Base-by-base conservation (phyloP, 2,888 invertebrate species). In the Peribatodes rhomboidaria region DNA sequence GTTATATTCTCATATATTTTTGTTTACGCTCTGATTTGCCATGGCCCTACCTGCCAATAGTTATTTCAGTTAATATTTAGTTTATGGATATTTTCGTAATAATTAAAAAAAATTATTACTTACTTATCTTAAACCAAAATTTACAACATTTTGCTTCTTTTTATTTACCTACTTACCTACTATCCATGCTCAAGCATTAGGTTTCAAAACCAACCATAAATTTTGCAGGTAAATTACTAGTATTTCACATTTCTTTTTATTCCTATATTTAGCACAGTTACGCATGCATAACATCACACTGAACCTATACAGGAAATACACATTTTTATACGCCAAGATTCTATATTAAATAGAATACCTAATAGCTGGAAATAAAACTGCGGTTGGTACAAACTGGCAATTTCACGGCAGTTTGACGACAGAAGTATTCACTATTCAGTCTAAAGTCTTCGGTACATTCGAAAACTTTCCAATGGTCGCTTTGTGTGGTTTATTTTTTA, bases 401-500 rank as follows among this genome's bases (percentile, higher is more conserved):
- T 87, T 89, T 84, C 81, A 87, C 84, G 86, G 86, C 86, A 87
- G 79, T 86, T 86, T 82, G 80, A 80, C 77, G 77, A 70, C 72
- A 80, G 79, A 69, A 76, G 8, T 13, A 22, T 44, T 44, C 20
- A n/a, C n/a, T n/a, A n/a, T 42, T n/a, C 14, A 0, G n/a, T 39
- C n/a, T 18, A 78, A 47, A 47, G 10, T 50, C 75, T 7, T 4
- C 72, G 73, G 77, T 74, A 70, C 75, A 79, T 81, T 80, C 75
- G 72, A 68, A 50, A 79, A 84, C 90, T 92, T 92, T 92, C 90
- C 84, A 86, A 79, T 68, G 67, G 66, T 67, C 64, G 79, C 80
- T 82, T 90, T 88, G 85, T 89, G 84, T 82, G 83, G 85, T 78
- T 75, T 85, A 89, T 91, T 92, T 91, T 91, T 90, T 83, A 87